These are phyloP conservation scores for Cephalopterus ornatus DNA, from an alignment of 2,113 vertebrate species.

Conservation along the genomic window DNA sequence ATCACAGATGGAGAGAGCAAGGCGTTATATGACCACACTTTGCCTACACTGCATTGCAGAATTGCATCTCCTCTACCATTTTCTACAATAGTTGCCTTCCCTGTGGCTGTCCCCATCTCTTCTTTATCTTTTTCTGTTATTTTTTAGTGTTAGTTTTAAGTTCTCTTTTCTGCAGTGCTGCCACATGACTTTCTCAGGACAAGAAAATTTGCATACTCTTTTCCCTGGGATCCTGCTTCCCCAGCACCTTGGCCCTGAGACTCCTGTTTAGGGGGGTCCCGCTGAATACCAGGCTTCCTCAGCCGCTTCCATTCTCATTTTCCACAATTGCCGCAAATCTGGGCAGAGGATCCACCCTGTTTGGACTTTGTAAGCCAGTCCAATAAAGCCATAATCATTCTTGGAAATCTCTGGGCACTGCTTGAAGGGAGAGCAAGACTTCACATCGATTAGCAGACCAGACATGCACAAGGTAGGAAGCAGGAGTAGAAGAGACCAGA, in stretches of 20 bases:
- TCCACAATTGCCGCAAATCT: not conserved
- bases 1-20: not conserved
- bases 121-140: not conserved
- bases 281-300: not conserved
- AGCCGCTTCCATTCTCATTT: not conserved
- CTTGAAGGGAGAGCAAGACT: not conserved
- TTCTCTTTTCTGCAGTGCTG: not conserved
- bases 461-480: not conserved
- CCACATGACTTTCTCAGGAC: not conserved
- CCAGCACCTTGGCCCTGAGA: not conserved
- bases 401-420: not conserved
- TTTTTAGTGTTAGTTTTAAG: not conserved
- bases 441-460: not conserved
- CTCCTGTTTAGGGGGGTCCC: not conserved
- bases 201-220: not conserved
- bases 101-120: not conserved
- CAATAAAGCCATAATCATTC: not conserved
- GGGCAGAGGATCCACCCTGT: rapidly evolving
- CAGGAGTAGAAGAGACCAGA: not conserved
- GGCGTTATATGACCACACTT: not conserved
- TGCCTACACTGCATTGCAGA: not conserved
- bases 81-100: not conserved
- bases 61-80: not conserved
- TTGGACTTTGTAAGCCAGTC: not conserved
- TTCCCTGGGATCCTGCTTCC: not conserved